A percentile compares a stretch with the other conserved stretches of the same genome.
Conservation (phyloP, 64 coral and sea anemone species). For the Cladopsammia gracilis region DNA sequence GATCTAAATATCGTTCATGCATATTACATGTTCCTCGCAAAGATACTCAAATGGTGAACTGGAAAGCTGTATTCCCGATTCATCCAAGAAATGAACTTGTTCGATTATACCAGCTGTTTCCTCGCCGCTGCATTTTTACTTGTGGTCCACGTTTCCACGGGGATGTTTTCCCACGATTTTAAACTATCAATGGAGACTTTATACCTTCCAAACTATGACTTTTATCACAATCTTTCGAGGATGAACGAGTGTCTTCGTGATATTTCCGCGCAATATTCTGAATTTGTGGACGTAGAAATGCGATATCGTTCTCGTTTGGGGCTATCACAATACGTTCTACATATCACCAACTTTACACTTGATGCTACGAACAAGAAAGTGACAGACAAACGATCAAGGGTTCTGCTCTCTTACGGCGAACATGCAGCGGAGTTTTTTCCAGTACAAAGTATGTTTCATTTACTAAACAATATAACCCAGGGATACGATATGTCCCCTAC, state of each 20-base stretch:
- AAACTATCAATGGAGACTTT: conserved; percentile 50
- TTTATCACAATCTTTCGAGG: conserved; percentile 87
- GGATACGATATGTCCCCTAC: conserved; percentile 27
- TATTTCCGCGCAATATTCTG: conserved; percentile 65
- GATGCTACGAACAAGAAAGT: conserved; percentile 10
- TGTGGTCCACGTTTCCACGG: conserved; percentile 26
- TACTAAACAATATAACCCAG: conserved; percentile 79
- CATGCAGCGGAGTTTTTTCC: conserved; percentile 91
- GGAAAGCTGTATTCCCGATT: not conserved
- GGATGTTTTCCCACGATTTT: conserved; percentile 39
- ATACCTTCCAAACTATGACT: conserved; percentile 77
- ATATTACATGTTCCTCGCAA: no score
- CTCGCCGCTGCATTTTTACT: not conserved
- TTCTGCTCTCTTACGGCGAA: conserved; percentile 88
- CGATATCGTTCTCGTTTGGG: conserved; percentile 83
- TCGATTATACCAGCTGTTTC: not conserved
- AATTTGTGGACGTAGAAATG: conserved; percentile 84
- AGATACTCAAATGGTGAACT: not conserved
- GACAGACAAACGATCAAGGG: conserved; percentile 49
- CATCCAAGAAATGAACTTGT: conserved; percentile 32
- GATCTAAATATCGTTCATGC: no score
- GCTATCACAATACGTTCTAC: conserved; percentile 84
- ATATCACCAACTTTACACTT: conserved; percentile 78
- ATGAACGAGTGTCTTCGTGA: conserved; percentile 80
- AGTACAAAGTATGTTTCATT: conserved; percentile 85